Percentiles rank a stretch among this genome's conserved stretches.
phyloP scores from a whole-genome alignment of 2,888 invertebrate species.

The Stenichneumon culpator region DNA sequence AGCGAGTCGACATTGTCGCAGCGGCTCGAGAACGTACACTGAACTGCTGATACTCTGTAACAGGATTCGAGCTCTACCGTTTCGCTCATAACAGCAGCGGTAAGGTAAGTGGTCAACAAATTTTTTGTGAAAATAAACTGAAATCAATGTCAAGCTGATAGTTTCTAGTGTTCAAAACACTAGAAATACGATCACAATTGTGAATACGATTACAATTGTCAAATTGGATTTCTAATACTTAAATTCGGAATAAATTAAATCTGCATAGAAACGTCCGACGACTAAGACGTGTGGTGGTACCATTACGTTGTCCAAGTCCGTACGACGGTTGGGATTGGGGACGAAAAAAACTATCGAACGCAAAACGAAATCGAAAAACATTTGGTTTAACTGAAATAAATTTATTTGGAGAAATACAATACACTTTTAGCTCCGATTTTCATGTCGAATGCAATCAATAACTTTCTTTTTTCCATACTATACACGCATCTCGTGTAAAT shows the following conservation, averaged over 20 bases:
- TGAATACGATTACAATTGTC: too few species aligned
- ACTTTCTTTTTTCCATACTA: slow-evolving; percentile 35
- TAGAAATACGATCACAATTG: too few species aligned
- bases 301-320: too few species aligned
- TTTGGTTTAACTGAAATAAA: slow-evolving; percentile 57
- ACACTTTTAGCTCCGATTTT: slow-evolving; percentile 53
- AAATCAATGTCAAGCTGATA: too few species aligned
- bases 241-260: too few species aligned
- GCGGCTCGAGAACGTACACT: neutral
- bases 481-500: slow-evolving; percentile 36
- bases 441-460: slow-evolving; percentile 40
- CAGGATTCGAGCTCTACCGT: neutral
- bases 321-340: too few species aligned
- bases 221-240: too few species aligned
- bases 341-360: neutral
- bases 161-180: too few species aligned
- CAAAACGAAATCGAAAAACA: neutral
- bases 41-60: neutral
- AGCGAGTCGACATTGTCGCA: neutral
- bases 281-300: too few species aligned
- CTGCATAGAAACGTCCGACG: too few species aligned
- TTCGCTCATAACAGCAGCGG: neutral
- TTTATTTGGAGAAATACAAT: slow-evolving; percentile 65
- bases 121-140: too few species aligned
- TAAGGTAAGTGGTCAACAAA: too few species aligned